Evolutionary conservation across 2,113 vertebrate species (phyloP).

Genomic region (Saguinus midas): DNA sequence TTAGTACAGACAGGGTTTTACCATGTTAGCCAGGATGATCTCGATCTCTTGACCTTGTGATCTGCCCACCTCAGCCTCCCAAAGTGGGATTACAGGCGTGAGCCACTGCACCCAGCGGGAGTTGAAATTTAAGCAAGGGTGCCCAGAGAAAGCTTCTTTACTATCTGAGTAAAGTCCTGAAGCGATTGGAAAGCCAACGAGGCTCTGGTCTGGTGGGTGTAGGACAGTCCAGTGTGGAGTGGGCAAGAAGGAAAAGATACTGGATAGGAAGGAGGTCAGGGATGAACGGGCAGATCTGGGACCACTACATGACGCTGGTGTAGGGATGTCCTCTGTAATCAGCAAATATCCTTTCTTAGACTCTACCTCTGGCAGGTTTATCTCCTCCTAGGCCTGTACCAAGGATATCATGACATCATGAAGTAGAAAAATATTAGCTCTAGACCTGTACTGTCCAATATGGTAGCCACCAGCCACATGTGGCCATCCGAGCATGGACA

Average conservation of each 20-base stretch:
- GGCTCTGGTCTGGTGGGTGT: neutral
- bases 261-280: neutral
- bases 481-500: neutral
- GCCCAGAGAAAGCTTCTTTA: neutral
- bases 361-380: neutral
- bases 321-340: neutral
- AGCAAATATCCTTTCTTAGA: neutral
- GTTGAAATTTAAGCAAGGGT: neutral
- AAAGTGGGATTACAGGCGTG: too few relatives aligned
- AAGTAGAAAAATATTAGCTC: neutral
- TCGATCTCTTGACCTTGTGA: too few relatives aligned
- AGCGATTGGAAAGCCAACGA: neutral
- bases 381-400: neutral
- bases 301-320: neutral
- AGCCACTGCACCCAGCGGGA: too few relatives aligned
- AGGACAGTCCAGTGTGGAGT: accelerated
- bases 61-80: too few relatives aligned
- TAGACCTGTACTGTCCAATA: neutral
- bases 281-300: neutral
- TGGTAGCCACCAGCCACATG: neutral
- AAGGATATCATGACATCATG: neutral
- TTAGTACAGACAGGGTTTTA: too few relatives aligned
- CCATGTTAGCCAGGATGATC: too few relatives aligned
- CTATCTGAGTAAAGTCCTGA: neutral
- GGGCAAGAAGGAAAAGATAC: too few relatives aligned